A percentile compares a stretch with the other conserved stretches of the same genome.
These are phyloP conservation scores for Drosophila monieri DNA, from an alignment of 2,888 invertebrate genomes.

Conservation along the genomic window DNA sequence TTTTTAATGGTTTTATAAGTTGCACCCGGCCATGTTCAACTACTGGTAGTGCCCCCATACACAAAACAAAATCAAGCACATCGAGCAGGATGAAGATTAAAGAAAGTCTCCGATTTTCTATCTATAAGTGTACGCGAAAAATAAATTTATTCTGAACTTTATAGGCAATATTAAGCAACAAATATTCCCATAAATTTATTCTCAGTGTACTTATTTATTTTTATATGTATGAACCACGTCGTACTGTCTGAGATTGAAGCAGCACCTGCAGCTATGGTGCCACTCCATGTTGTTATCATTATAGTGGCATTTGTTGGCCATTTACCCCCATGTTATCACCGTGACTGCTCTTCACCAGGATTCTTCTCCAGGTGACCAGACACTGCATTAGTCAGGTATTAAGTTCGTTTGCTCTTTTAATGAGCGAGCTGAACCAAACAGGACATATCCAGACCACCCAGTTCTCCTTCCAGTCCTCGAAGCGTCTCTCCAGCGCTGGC, in stretches of 20 bases:
- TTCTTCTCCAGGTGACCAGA: slow-evolving; percentile 10
- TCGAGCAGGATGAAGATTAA: neutral
- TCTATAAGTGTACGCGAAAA: neutral
- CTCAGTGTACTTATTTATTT: neutral
- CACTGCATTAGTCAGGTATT: slow-evolving; percentile 51
- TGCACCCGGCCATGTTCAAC: slow-evolving; percentile 43
- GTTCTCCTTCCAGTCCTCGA: neutral
- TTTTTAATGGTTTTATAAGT: slow-evolving; percentile 75
- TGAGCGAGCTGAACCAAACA: slow-evolving; percentile 30
- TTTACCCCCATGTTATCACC: slow-evolving; percentile 32
- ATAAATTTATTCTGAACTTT: neutral
- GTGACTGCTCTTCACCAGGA: slow-evolving; percentile 15
- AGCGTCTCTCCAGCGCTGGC: slow-evolving; percentile 34
- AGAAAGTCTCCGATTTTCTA: neutral
- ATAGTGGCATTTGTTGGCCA: slow-evolving; percentile 28
- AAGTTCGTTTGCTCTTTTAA: slow-evolving; percentile 64
- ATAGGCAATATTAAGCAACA: too few species aligned
- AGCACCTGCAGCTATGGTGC: slow-evolving; percentile 18
- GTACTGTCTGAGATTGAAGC: neutral
- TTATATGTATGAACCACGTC: neutral
- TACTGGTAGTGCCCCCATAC: neutral
- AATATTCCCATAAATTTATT: neutral
- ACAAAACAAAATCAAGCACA: slow-evolving; percentile 3
- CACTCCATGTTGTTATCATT: slow-evolving; percentile 40
- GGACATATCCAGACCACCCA: slow-evolving; percentile 4